phyloP scores from a whole-genome alignment of 2,797 vertebrate genomes.

The Heterohyrax brucei region DNA sequence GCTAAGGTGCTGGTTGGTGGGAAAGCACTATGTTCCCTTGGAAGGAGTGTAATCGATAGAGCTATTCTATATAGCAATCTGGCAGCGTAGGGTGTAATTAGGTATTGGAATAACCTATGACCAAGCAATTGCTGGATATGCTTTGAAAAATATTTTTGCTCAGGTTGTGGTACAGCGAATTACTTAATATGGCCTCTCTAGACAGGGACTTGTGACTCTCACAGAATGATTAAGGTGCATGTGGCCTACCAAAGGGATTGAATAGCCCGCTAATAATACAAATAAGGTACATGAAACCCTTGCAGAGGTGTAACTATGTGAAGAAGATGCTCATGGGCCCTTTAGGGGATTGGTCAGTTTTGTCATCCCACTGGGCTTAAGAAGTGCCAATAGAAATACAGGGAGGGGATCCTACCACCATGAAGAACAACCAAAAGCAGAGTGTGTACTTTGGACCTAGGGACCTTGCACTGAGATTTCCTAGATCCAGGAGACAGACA shows the following conservation, averaged over 20 bases:
- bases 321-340: background rate
- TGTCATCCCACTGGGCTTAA: background rate
- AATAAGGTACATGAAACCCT: background rate
- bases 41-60: background rate
- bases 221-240: too few relatives aligned
- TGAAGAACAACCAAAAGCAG: background rate
- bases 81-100: background rate
- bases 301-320: background rate
- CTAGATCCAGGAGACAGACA: background rate
- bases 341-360: background rate
- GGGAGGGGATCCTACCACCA: background rate
- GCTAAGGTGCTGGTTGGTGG: background rate
- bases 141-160: background rate
- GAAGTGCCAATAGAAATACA: background rate
- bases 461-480: background rate
- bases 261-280: background rate
- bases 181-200: too few relatives aligned
- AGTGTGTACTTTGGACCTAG: background rate
- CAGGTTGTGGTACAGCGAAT: background rate
- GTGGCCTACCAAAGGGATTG: background rate
- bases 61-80: background rate
- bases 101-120: background rate
- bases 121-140: background rate
- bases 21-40: background rate
- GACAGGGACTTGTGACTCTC: too few relatives aligned